phyloP scores from a whole-genome alignment of 2,888 invertebrate species.

The Euproctis similis region DNA sequence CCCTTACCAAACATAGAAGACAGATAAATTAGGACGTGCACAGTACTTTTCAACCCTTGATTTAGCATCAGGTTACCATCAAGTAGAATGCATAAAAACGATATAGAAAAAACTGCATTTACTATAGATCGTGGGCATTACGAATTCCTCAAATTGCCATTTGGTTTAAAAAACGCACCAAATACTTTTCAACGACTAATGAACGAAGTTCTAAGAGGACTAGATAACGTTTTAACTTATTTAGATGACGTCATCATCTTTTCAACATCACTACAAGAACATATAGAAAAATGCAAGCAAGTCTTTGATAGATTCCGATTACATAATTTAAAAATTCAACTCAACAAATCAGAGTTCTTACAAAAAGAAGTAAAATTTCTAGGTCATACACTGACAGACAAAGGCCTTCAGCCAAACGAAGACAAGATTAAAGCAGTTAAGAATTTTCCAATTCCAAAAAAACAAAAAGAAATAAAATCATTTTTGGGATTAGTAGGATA shows the following conservation, averaged over 20 bases:
- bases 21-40: conserved; percentile 18
- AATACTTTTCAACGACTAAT: conserved; percentile 34
- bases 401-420: conserved; percentile 23
- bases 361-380: conserved; percentile 10
- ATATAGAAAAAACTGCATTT: conserved; percentile 32
- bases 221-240: conserved; percentile 18
- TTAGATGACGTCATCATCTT: conserved; percentile 8
- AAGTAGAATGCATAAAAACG: conserved; percentile 12
- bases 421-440: conserved; percentile 26
- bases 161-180: conserved; percentile 30
- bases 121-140: conserved; percentile 28
- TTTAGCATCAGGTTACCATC: conserved; percentile 21
- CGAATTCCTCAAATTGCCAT: conserved; percentile 32
- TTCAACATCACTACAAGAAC: conserved; percentile 13
- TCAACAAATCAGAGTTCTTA: conserved; percentile 20
- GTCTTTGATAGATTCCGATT: conserved; percentile 22
- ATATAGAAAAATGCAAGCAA: conserved; percentile 17
- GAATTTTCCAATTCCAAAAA: conserved; percentile 20
- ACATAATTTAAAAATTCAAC: conserved; percentile 19
- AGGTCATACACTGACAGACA: conserved; percentile 17
- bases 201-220: conserved; percentile 27
- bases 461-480: too few relatives aligned
- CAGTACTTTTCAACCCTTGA: conserved; percentile 24
- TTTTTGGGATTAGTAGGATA: too few relatives aligned
- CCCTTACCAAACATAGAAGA: conserved; percentile 22